Percentiles rank a stretch among this genome's conserved stretches.
phyloP scores from a whole-genome alignment of 2,888 invertebrate genomes.

The Pammene fasciana region DNA sequence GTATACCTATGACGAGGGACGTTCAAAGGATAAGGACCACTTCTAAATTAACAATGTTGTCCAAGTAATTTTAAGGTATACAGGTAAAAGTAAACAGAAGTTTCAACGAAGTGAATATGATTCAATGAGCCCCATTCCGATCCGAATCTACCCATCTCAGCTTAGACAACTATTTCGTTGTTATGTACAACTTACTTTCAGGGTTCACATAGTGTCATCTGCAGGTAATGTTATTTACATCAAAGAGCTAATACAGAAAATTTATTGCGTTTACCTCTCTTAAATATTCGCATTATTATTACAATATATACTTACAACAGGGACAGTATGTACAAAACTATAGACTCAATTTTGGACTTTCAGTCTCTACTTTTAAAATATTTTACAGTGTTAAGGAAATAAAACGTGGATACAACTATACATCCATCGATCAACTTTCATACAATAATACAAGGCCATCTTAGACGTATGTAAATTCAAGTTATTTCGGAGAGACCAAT shows the following conservation, averaged over 20 bases:
- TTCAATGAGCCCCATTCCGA: conserved; percentile 42
- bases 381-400: conserved; percentile 66
- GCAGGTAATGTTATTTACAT: conserved; percentile 70
- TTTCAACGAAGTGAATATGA: background rate
- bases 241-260: conserved; percentile 78
- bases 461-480: conserved; percentile 57
- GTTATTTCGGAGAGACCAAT: conserved; percentile 53
- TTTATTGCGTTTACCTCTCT: conserved; percentile 79
- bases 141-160: conserved; percentile 46
- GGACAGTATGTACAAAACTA: conserved; percentile 81
- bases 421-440: conserved; percentile 57
- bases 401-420: conserved; percentile 64
- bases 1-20: too few relatives aligned
- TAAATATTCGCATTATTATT: conserved; percentile 76
- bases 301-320: conserved; percentile 80
- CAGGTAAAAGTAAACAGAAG: background rate
- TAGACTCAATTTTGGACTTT: conserved; percentile 83
- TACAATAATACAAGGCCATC: conserved; percentile 77
- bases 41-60: background rate
- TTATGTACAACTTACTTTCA: conserved; percentile 54
- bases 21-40: background rate
- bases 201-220: conserved; percentile 54
- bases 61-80: background rate
- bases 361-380: conserved; percentile 79
- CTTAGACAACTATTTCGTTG: conserved; percentile 56